phyloP scores from a whole-genome alignment of 92 coral and sea anemone genomes.

The Micromussa lordhowensis region DNA sequence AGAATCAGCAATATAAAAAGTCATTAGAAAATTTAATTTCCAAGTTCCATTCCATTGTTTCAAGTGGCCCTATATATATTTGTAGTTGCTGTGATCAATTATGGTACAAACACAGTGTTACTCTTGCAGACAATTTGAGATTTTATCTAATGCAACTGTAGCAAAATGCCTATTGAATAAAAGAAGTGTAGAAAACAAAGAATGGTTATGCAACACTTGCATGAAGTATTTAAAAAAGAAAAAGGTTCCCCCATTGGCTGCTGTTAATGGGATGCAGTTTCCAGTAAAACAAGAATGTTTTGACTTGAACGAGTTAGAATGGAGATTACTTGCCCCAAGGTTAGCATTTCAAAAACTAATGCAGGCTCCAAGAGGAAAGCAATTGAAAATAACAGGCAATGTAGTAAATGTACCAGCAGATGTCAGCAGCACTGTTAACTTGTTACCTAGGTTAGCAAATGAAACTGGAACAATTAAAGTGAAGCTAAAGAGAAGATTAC shows the following conservation, averaged over 20 bases:
- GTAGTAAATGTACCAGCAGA: conserved; percentile 67
- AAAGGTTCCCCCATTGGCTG: conserved; percentile 1
- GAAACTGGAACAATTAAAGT: too few relatives aligned
- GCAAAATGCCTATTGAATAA: too few relatives aligned
- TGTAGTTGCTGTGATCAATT: too few relatives aligned
- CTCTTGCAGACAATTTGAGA: too few relatives aligned
- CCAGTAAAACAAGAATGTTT: neutral
- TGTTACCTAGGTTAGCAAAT: too few relatives aligned
- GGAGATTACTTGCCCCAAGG: too few relatives aligned
- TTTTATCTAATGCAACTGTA: too few relatives aligned
- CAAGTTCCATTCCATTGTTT: neutral
- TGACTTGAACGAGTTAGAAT: neutral
- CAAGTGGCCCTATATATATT: too few relatives aligned
- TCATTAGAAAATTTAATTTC: neutral
- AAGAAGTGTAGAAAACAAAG: too few relatives aligned
- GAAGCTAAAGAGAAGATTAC: too few relatives aligned
- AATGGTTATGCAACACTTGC: too few relatives aligned
- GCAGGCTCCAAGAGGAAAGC: conserved; percentile 62
- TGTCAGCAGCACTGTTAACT: conserved; percentile 42
- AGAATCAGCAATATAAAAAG: neutral
- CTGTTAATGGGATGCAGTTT: neutral
- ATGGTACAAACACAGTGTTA: neutral
- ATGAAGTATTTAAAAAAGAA: neutral
- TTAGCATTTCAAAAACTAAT: conserved; percentile 54
- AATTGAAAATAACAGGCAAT: conserved; percentile 48